Conservation (phyloP, 2,797 vertebrate genomes). For the Peromyscus eremicus region DNA sequence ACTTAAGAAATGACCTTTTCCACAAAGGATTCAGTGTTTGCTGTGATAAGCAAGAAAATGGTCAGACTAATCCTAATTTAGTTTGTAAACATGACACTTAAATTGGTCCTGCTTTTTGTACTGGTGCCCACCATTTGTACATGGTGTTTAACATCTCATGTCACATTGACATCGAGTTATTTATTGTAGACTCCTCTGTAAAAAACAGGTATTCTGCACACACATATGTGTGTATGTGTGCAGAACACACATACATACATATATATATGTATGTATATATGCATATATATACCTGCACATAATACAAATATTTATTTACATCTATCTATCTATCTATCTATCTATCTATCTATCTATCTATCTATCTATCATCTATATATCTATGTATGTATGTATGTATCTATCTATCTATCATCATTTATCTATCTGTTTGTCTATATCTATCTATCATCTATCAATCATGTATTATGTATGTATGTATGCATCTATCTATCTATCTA, state of each 20-base stretch:
- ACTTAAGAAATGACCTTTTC: slow-evolving; percentile 2
- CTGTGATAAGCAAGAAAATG: slow-evolving; percentile 7
- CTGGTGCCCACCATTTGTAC: neutral
- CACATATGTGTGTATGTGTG: neutral
- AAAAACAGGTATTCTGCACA: neutral
- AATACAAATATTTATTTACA: neutral
- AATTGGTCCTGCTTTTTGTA: neutral
- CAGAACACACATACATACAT: neutral
- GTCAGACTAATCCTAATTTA: neutral
- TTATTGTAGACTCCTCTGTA: neutral
- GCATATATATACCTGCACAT: rapidly evolving
- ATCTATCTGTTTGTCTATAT: neutral
- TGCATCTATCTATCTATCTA: neutral
- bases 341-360: neutral
- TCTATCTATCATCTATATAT: too few species aligned
- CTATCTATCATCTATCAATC: neutral
- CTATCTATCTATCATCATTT: neutral
- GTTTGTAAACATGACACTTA: slow-evolving; percentile 6
- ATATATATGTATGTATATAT: neutral
- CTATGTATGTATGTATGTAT: neutral
- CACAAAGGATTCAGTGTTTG: neutral
- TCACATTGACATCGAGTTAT: neutral
- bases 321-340: neutral
- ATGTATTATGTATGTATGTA: too few species aligned
- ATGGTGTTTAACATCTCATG: neutral